These are phyloP conservation scores for Umimayanthus chanpuru DNA, from an alignment of 92 coral and sea anemone species.

Conservation along the genomic window DNA sequence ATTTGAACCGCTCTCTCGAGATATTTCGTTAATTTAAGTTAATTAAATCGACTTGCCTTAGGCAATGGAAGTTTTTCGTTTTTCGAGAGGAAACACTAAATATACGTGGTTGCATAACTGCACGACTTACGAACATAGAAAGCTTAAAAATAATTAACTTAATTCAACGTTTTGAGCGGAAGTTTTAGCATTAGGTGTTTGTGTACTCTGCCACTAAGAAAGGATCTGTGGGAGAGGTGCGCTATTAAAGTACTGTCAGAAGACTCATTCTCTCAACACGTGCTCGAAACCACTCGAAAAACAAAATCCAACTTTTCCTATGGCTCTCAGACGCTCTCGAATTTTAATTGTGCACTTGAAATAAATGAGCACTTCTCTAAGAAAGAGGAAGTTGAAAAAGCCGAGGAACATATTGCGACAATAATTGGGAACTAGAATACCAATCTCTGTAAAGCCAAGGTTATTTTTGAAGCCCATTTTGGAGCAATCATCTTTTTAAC, in stretches of 20 bases:
- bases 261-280: neutral
- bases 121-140: neutral
- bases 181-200: too few relatives aligned
- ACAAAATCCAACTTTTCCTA: neutral
- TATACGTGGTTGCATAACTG: neutral
- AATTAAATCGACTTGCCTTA: neutral
- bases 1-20: neutral
- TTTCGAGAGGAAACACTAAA: neutral
- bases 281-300: neutral
- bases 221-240: neutral
- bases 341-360: neutral
- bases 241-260: neutral
- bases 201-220: neutral
- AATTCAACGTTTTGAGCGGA: neutral
- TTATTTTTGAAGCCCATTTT: too few relatives aligned
- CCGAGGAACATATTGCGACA: neutral
- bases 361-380: neutral
- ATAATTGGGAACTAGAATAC: neutral
- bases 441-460: neutral
- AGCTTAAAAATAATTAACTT: neutral
- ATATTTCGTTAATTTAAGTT: neutral
- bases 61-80: neutral
- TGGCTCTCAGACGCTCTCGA: neutral
- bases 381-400: neutral
- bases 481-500: too few relatives aligned